Evolutionary conservation across 1,140 invertebrate genomes (phyloP), one percentile per base, ranked within the genome.

Genomic region (Diachasma alloeum): DNA sequence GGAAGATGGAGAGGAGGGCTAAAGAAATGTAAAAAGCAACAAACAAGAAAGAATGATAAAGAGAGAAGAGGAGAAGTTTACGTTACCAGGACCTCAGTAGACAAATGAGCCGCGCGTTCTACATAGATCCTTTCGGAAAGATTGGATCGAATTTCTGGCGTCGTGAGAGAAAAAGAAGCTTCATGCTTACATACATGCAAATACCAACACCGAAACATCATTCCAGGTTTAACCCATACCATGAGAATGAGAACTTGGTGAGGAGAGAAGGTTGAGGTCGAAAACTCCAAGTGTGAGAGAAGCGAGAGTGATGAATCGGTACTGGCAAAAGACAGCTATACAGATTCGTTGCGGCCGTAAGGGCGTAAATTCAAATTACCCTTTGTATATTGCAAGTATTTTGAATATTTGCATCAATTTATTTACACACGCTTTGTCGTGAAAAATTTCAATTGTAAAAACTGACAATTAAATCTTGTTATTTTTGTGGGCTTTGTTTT

Each of bases 121-220:
- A 87, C 87, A 87, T 87, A 87, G 87, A 88, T 88, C 82, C 81
- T 82, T 80, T 80, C 75, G 81, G 67, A 76, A 59, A 86, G 87
- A 88, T 88, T 87, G 87, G 85, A 84, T 88, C 86, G 83, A 85
- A 84, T 88, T 88, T 88, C 87, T 86, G 83, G 83, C 81, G 81
- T 86, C 83, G 84, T 84, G 83, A 83, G 84, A 85, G 83, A 84
- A 84, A 85, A 87, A 77, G 53, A 71, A 56, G 56, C 74, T 70
- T 59, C 71, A 70, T 76, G 48, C 42, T 77, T 63, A 39, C 46
- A 78, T 75, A 70, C 70, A 76, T 13, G 53, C 48, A 26, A 22
- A 72, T 31, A 42, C 17, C 59, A 71, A 53, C 48, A 76, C 22
- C 70, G 39, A 26, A 22, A 72, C 48, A 42, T 36, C 59, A 71